Evolutionary conservation across 2,113 vertebrate species (phyloP), one percentile per base, ranked within the genome.

Genomic region (Cranoglanis bouderius): DNA sequence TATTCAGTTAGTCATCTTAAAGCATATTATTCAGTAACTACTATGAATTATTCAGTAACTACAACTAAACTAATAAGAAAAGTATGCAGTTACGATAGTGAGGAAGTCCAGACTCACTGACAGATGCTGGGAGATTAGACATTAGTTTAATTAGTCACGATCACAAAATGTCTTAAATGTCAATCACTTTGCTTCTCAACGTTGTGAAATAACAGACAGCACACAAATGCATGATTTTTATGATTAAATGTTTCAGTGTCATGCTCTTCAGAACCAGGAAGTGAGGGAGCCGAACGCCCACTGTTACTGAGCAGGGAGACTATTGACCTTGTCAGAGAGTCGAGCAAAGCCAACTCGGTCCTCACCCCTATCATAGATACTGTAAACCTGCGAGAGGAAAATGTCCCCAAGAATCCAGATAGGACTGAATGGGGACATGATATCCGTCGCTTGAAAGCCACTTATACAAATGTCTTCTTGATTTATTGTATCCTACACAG

Each of bases 351-450:
- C 96, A 1, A 97, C 94, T 74, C 94, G 95, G 90, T 96, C 92
- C 86, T 96, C 93, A 13, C 94, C 95, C 78, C 96, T 92, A 91
- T 96, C 96, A 86, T 96, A 97, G 90, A 96, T 57, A 87, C 94
- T 96, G 93, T 97, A 97, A 90, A 95, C 96, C 21, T 95, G 92
- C 0, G 95, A 94, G 87, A 97, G 95, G 90, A 97, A 97, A 65
- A 97, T 94, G 67, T 97, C 97, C 93, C 96, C 96, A 84, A 96
- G 94, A 92, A 98, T 96, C 97, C 96, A 96, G 29, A 96, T 82
- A 0, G 95, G 93, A 0, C 95, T 95, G 0, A 87, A 14, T 2
- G 87, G 43, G 19, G 94, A 91, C 2, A 90, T 0, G 0, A 97
- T 91, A 78, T 97, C 96, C 0, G 95, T 90, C 2, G 94, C 80